Conservation (phyloP, 2,888 invertebrate species). For the Tetrapedia diversipes region DNA sequence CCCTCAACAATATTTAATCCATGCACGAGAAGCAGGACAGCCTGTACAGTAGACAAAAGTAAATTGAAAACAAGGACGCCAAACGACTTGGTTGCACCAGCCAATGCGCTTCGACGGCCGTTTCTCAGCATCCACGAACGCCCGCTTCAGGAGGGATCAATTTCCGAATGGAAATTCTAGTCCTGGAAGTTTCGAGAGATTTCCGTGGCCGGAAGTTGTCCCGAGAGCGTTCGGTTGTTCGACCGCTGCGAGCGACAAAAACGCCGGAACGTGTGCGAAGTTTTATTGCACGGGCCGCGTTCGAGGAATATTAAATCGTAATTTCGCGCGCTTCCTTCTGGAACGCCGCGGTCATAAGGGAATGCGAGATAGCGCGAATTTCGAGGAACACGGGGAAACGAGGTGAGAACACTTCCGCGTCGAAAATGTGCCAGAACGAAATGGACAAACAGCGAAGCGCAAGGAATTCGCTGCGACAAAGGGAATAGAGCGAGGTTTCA, state of each 20-base stretch:
- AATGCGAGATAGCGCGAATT: neutral
- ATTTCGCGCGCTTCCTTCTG: neutral
- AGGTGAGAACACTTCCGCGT: neutral
- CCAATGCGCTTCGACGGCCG: too few species aligned
- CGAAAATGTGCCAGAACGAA: neutral
- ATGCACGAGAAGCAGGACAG: too few species aligned
- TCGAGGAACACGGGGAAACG: neutral
- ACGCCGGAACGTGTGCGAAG: slow-evolving; percentile 21
- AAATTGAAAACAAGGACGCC: too few species aligned
- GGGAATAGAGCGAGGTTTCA: too few species aligned
- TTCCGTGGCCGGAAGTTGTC: neutral
- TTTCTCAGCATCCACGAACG: neutral
- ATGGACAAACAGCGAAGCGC: neutral
- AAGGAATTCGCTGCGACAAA: too few species aligned
- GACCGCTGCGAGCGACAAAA: slow-evolving; percentile 15
- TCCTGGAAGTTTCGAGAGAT: slow-evolving; percentile 8
- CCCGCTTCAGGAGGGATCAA: slow-evolving; percentile 1
- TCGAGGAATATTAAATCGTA: slow-evolving; percentile 36
- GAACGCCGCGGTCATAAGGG: neutral
- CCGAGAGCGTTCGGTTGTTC: slow-evolving; percentile 33
- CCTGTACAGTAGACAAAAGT: too few species aligned
- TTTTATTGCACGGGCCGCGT: slow-evolving; percentile 30
- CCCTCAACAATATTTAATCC: too few species aligned
- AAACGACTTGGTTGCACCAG: neutral
- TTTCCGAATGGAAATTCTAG: slow-evolving; percentile 10